These are phyloP conservation scores for Sebastes taczanowskii DNA, from an alignment of 2,797 vertebrate genomes.

Conservation along the genomic window DNA sequence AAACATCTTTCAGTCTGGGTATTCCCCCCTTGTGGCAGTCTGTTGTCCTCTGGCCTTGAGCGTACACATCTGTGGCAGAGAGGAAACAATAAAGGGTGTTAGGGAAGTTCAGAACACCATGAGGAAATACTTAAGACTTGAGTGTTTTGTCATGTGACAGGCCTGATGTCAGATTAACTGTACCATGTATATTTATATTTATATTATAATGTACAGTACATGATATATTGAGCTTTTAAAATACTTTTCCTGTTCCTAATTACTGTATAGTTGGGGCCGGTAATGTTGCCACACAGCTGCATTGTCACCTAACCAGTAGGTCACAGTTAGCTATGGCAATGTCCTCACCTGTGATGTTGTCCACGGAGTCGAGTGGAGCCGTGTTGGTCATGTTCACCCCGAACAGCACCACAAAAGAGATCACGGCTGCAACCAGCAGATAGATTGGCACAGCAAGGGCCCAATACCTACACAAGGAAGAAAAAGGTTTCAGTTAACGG, in stretches of 20 bases:
- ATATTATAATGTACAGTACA: background rate
- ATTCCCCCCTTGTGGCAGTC: conserved; percentile 82
- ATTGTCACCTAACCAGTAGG: background rate
- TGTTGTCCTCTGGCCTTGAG: conserved; percentile 84
- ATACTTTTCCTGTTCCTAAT: background rate
- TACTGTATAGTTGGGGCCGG: too few relatives aligned
- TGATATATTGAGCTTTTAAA: background rate
- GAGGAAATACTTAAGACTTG: background rate
- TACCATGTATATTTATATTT: background rate
- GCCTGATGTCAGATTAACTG: background rate
- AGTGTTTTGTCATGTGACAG: background rate
- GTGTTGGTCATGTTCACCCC: conserved; percentile 96
- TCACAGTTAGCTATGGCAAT: background rate
- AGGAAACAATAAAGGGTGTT: background rate
- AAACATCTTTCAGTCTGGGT: conserved; percentile 87
- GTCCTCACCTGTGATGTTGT: conserved; percentile 90
- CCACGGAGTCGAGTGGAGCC: conserved; percentile 87
- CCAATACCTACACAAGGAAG: conserved; percentile 88
- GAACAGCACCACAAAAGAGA: conserved; percentile 85
- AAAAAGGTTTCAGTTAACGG: background rate
- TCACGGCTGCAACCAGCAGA: conserved; percentile 85
- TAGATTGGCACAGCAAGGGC: conserved; percentile 91
- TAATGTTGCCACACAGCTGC: background rate
- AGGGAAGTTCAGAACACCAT: background rate
- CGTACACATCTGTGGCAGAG: conserved; percentile 84